phyloP scores from a whole-genome alignment of 2,888 invertebrate genomes.

The Crocallis elinguaria region DNA sequence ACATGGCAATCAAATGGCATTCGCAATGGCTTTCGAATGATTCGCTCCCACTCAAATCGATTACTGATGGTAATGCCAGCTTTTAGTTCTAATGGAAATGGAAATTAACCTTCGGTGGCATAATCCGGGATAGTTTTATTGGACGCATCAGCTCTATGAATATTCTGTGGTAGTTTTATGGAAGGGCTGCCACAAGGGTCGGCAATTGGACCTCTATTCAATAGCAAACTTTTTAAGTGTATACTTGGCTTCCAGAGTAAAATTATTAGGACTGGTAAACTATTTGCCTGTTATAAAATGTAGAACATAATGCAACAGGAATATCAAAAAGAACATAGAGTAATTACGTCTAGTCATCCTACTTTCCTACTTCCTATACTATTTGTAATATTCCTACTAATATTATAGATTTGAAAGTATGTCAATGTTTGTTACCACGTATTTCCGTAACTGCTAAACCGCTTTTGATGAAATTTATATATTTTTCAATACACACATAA shows the following conservation, averaged over 20 bases:
- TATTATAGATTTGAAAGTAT: too few species aligned
- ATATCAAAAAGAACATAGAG: too few species aligned
- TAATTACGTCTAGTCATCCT: too few species aligned
- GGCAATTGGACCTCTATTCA: constrained; percentile 35
- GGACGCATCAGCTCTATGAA: constrained; percentile 33
- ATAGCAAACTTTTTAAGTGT: constrained; percentile 17
- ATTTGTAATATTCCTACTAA: too few species aligned
- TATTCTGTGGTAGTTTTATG: constrained; percentile 35
- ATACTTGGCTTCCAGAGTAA: not conserved
- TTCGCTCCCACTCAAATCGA: constrained; percentile 55
- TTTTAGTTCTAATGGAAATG: constrained; percentile 74
- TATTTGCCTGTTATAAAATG: too few species aligned
- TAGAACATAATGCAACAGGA: too few species aligned
- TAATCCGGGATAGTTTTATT: constrained; percentile 57
- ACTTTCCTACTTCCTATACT: too few species aligned
- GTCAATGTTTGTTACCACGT: too few species aligned
- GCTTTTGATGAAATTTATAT: too few species aligned
- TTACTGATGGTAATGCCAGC: constrained; percentile 70
- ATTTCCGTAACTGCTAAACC: too few species aligned
- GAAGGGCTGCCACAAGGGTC: constrained; percentile 36
- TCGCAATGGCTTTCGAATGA: constrained; percentile 65
- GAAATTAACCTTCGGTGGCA: constrained; percentile 62
- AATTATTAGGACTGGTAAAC: too few species aligned
- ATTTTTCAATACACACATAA: too few species aligned
- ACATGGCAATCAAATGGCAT: constrained; percentile 65